Conservation (phyloP, 1,140 invertebrate species). For the Brachionus koreanus region DNA sequence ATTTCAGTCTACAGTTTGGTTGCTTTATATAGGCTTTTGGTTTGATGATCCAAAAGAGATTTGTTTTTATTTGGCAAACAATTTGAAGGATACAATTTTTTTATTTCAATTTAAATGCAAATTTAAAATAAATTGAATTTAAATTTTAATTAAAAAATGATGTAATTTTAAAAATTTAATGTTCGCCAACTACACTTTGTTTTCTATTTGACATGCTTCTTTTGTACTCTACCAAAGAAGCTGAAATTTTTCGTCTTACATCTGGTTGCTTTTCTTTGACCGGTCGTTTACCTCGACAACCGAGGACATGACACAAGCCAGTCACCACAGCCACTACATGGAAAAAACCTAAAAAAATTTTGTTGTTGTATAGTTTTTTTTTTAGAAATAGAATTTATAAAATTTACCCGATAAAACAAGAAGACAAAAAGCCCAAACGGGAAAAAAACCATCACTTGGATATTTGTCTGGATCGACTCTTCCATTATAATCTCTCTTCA, state of each 20-base stretch:
- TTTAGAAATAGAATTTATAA: background rate
- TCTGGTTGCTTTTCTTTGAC: background rate
- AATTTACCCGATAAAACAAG: background rate
- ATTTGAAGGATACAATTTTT: slow-evolving; percentile 20
- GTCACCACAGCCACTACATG: background rate
- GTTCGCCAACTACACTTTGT: background rate
- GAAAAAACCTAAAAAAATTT: slow-evolving; percentile 1
- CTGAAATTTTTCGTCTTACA: background rate
- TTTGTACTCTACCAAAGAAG: background rate
- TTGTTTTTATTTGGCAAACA: slow-evolving; percentile 36
- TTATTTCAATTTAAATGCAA: slow-evolving; percentile 43
- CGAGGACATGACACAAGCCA: slow-evolving; percentile 6
- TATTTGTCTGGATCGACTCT: slow-evolving; percentile 4
- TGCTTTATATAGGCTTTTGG: background rate
- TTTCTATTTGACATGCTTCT: background rate
- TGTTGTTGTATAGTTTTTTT: background rate
- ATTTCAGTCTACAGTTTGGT: background rate
- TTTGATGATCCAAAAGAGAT: background rate
- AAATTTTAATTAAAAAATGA: slow-evolving; percentile 29
- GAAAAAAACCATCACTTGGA: slow-evolving; percentile 30
- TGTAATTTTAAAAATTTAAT: slow-evolving; percentile 26
- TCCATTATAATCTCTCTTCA: background rate
- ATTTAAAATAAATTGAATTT: slow-evolving; percentile 5
- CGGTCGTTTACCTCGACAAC: slow-evolving; percentile 11
- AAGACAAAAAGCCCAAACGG: background rate